Evolutionary conservation across 1,140 invertebrate genomes (phyloP).

Genomic region (Cecropterus lyciades): DNA sequence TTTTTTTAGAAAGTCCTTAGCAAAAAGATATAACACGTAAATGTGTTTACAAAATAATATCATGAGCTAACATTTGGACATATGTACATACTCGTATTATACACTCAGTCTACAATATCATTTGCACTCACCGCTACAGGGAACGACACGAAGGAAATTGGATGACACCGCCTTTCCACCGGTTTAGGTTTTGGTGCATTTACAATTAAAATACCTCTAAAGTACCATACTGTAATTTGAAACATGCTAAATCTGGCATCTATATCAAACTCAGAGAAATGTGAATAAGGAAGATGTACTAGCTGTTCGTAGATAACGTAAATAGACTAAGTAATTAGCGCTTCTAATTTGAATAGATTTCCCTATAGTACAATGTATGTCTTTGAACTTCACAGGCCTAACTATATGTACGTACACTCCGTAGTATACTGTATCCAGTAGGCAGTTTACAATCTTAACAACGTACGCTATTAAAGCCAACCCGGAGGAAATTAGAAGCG

Average conservation of each 20-base stretch:
- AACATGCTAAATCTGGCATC: too few species aligned
- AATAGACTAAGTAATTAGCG: too few species aligned
- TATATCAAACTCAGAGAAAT: too few species aligned
- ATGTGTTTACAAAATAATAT: too few species aligned
- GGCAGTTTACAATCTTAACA: constrained; percentile 1
- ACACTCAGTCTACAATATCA: constrained; percentile 63
- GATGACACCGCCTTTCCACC: constrained; percentile 60
- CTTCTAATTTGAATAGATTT: too few species aligned
- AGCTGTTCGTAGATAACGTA: too few species aligned
- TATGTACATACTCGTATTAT: background rate
- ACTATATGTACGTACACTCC: background rate
- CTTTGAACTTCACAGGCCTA: background rate
- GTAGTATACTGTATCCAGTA: background rate
- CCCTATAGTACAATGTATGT: too few species aligned
- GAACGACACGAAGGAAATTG: constrained; percentile 68
- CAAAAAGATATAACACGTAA: too few species aligned
- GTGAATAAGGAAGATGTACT: too few species aligned
- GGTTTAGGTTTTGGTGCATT: constrained; percentile 23
- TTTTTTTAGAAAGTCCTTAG: too few species aligned
- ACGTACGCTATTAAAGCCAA: background rate
- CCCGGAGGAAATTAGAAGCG: constrained; percentile 1
- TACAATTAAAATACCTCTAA: background rate
- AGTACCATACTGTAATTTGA: too few species aligned
- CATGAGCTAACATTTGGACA: background rate
- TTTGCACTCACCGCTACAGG: constrained; percentile 63